Evolutionary conservation across 2,888 invertebrate species (phyloP), one percentile per base, ranked within the genome.

Genomic region (Hirtodrosophila duncani): DNA sequence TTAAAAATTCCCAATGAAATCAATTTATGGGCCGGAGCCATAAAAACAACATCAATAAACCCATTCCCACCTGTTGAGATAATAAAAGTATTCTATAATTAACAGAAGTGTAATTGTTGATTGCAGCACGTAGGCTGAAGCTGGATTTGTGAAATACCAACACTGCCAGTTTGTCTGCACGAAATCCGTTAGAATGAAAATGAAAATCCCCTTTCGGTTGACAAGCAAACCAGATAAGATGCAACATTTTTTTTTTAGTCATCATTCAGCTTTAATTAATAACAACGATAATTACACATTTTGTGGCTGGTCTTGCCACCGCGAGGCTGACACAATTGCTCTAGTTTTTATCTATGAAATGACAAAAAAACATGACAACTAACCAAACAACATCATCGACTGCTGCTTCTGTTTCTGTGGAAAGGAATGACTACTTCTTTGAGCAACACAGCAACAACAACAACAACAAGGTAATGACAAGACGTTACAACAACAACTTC

Each of bases 221-320:
- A 21, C 29, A 53, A 16, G n/a, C n/a, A 30, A 48, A 10, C 36
- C 20, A 4, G 45, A 63, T 55, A 46, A 57, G 50, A 57, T 33
- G 27, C 24, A 60, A 29, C 11, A 23, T 33, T 39, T 33, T 27
- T 21, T 14, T 29, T 53, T 56, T 45, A 49, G 63, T 51, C 48
- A 31, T 33, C 44, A n/a, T n/a, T n/a, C 43, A 51, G 29, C 57
- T 78, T 78, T 82, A 83, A 81, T 81, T 81, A 81, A 78, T 83
- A 63, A 81, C 81, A 81, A 81, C 77, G 69, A 74, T 71, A 83
- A 83, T 81, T 81, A 81, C 81, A 81, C 71, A 80, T 70, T 71
- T 71, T 57, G 45, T 37, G 30, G 24, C 26, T 31, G 26, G 37
- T 55, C 45, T 67, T 61, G 68, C 50, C 41, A n/a, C n/a, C n/a